A percentile compares a stretch with the other conserved stretches of the same genome.
Evolutionary conservation across 2,888 invertebrate genomes (phyloP).

Genomic region (Tetropium fuscum): DNA sequence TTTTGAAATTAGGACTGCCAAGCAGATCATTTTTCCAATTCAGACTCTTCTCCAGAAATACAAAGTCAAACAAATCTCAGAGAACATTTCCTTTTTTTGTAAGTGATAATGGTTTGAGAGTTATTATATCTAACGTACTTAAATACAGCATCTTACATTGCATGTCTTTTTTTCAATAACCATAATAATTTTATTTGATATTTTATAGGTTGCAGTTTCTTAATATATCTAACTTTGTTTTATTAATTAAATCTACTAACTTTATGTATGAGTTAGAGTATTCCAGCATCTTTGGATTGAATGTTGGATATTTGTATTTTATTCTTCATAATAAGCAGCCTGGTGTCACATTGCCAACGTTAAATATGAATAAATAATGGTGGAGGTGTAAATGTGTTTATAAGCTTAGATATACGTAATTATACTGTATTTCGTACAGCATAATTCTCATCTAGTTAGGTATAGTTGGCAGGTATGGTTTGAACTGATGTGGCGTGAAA

Average conservation of each 20-base stretch:
- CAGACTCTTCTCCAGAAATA: constrained; percentile 43
- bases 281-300: constrained; percentile 2
- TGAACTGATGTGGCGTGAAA: too few relatives aligned
- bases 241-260: constrained; percentile 14
- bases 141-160: constrained; percentile 55
- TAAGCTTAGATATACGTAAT: neutral
- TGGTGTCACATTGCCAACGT: constrained; percentile 58
- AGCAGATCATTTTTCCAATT: constrained; percentile 53
- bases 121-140: constrained; percentile 32
- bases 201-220: constrained; percentile 24
- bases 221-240: constrained; percentile 19
- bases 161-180: constrained; percentile 45
- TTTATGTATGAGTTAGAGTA: constrained; percentile 9
- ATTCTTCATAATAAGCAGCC: constrained; percentile 49
- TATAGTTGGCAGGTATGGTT: neutral
- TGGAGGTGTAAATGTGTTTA: constrained; percentile 7
- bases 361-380: neutral
- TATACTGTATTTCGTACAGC: neutral
- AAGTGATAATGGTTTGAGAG: constrained; percentile 45
- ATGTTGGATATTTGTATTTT: constrained; percentile 28
- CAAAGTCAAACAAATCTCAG: constrained; percentile 46
- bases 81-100: constrained; percentile 58
- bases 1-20: constrained; percentile 44
- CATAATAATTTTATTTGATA: constrained; percentile 21
- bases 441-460: neutral